Evolutionary conservation across 2,113 vertebrate species (phyloP), one percentile per base, ranked within the genome.

Genomic region (Xyrauchen texanus): DNA sequence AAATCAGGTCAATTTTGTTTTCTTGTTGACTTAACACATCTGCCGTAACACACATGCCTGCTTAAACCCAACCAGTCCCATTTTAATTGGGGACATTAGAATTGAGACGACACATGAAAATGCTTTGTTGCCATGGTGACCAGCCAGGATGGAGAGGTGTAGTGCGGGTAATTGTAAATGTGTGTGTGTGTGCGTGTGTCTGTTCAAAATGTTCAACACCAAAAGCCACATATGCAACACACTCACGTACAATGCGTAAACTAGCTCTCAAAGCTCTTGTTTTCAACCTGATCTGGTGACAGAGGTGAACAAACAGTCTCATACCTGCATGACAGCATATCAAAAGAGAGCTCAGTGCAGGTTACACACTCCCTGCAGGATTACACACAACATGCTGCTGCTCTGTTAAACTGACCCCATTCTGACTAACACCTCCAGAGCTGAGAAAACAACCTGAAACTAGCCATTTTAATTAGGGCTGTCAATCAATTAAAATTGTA

Each of bases 41-140:
- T 42, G 13, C 64, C 53, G 47, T 76, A 57, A 73, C 75, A 60
- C 68, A 46, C 76, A 63, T 68, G 44, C 44, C 46, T 34, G 55
- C 44, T 85, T 86, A 85, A 80, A 86, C 86, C 84, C 79, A 82
- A 79, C 80, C 87, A 86, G 84, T 64, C 80, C 85, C 85, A 85
- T 87, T 90, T 90, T 90, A 90, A 90, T 82, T 91, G 88, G 88
- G 84, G 81, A 85, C 78, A 82, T 87, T 86, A 87, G 87, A 84
- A 87, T 87, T 84, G 83, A 81, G 80, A 71, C 78, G 81, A 83
- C 58, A 74, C 71, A 85, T 82, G 86, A 82, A 77, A 88, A 70
- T 86, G 81, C 83, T 74, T 68, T 73, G 84, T 85, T 77, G 86
- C 78, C 78, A 86, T 84, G 85, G 86, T 80, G 83, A 81, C 1